These are phyloP conservation scores for Semaprochilodus insignis DNA, from an alignment of 2,797 vertebrate genomes.

Conservation along the genomic window DNA sequence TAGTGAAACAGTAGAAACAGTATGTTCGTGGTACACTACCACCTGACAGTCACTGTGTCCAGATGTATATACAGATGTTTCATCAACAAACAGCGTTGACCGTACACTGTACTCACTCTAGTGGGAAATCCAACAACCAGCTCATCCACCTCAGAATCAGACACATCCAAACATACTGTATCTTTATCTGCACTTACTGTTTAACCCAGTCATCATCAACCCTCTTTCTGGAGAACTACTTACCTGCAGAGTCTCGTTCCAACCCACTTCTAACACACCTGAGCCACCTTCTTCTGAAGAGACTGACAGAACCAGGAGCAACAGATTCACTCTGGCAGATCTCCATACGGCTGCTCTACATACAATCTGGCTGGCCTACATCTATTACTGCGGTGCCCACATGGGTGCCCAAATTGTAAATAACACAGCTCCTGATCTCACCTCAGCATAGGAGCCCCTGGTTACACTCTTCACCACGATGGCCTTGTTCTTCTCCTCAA, in stretches of 20 bases:
- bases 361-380: background rate
- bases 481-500: slow-evolving; percentile 97
- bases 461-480: slow-evolving; percentile 93
- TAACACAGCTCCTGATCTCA: slow-evolving; percentile 65
- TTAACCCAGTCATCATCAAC: background rate
- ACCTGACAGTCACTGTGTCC: background rate
- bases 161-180: background rate
- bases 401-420: background rate
- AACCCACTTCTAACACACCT: background rate
- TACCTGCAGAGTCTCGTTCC: background rate
- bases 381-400: background rate
- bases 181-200: background rate
- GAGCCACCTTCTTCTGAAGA: background rate
- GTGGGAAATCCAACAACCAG: background rate
- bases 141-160: too few relatives aligned
- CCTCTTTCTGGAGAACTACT: background rate
- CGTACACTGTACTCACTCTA: background rate
- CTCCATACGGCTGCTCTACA: background rate
- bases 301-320: too few relatives aligned
- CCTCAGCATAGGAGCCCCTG: slow-evolving; percentile 94
- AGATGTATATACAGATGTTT: background rate
- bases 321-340: background rate
- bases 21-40: background rate
- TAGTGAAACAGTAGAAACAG: too few relatives aligned
- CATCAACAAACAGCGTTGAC: background rate